Percentiles rank a stretch among this genome's conserved stretches.
Conservation (phyloP, 2,888 invertebrate genomes). For the Drosophila flavopinicola region DNA sequence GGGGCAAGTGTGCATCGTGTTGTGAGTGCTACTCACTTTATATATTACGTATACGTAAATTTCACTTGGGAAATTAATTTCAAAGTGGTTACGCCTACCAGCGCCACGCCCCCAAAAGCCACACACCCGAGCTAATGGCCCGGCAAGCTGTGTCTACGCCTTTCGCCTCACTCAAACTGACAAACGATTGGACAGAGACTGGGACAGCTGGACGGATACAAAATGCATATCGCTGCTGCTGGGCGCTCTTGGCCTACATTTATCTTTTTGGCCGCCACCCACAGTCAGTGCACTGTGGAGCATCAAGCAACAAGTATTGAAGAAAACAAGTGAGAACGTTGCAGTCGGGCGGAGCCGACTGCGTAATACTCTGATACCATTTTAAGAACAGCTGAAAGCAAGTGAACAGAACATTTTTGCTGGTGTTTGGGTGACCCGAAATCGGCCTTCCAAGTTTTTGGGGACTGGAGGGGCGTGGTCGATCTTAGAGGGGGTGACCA, state of each 20-base stretch:
- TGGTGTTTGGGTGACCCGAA: too few species aligned
- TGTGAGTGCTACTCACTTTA: slow-evolving; percentile 17
- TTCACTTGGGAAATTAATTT: slow-evolving; percentile 79
- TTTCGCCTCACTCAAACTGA: slow-evolving; percentile 48
- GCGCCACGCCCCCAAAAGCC: slow-evolving; percentile 1
- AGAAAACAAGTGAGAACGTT: too few species aligned
- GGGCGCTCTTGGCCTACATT: slow-evolving; percentile 72
- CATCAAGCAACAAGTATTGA: not conserved
- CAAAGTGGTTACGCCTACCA: slow-evolving; percentile 62
- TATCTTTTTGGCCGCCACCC: slow-evolving; percentile 52
- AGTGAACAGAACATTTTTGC: too few species aligned
- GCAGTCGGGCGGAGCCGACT: too few species aligned
- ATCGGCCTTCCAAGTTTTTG: too few species aligned
- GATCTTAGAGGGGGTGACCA: too few species aligned
- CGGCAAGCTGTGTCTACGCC: slow-evolving; percentile 63
- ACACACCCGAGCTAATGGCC: slow-evolving; percentile 55
- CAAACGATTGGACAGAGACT: slow-evolving; percentile 18
- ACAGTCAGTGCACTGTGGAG: slow-evolving; percentile 35
- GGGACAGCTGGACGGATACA: slow-evolving; percentile 10
- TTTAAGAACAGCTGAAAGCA: too few species aligned
- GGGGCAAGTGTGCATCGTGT: slow-evolving; percentile 2
- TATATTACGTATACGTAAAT: slow-evolving; percentile 70
- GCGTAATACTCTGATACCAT: too few species aligned
- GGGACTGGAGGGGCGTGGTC: too few species aligned
- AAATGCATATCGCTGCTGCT: slow-evolving; percentile 54